Conservation (phyloP, 2,113 vertebrate genomes). For the Anas platyrhynchos region DNA sequence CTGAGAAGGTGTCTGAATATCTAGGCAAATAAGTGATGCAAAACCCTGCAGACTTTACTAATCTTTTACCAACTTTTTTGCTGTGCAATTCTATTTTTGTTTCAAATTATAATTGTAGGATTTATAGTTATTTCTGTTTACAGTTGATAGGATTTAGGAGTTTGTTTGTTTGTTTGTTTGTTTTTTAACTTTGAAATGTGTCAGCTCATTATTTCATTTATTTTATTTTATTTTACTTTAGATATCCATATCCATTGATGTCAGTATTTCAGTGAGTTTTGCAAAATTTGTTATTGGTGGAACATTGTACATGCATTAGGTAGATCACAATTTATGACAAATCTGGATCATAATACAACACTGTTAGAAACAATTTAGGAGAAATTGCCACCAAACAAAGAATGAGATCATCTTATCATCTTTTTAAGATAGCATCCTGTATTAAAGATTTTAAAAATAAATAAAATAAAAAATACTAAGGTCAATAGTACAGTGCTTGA, state of each 20-base stretch:
- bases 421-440: background rate
- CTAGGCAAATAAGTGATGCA: background rate
- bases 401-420: background rate
- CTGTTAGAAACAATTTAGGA: background rate
- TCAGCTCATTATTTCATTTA: too few relatives aligned
- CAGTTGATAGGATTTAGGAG: background rate
- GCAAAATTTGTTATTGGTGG: background rate
- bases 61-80: background rate
- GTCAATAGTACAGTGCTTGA: rapidly evolving
- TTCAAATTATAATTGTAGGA: background rate
- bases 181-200: background rate
- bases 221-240: background rate
- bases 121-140: background rate
- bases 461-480: background rate
- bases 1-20: background rate
- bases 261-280: background rate
- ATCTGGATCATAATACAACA: background rate
- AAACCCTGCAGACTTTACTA: background rate
- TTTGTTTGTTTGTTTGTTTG: background rate
- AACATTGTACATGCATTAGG: background rate
- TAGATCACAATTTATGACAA: background rate
- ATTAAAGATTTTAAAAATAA: background rate
- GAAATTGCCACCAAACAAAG: background rate
- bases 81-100: background rate
- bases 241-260: background rate